Evolutionary conservation across 2,113 vertebrate genomes (phyloP).

Genomic region (Colossoma macropomum): DNA sequence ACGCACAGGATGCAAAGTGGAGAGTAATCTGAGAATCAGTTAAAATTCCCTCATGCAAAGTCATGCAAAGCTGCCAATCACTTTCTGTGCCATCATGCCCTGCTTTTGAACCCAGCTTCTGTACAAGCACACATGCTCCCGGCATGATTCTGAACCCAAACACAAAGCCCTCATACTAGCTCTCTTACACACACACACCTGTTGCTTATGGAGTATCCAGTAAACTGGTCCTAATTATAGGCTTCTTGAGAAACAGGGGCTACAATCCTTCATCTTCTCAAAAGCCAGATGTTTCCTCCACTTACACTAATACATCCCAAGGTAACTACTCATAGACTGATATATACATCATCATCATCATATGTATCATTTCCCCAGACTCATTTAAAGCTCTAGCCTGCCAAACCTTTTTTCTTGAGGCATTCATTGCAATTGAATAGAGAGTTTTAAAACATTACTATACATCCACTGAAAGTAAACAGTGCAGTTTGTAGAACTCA

Average conservation of each 20-base stretch:
- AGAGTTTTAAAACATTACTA: no score
- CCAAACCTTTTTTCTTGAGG: no score
- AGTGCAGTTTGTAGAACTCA: no score
- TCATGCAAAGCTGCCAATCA: slow-evolving; percentile 68
- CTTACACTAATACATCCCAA: slow-evolving; percentile 23
- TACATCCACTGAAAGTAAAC: no score
- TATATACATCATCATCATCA: neutral
- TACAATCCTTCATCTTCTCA: slow-evolving; percentile 67
- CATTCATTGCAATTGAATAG: no score
- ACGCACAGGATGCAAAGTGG: slow-evolving; percentile 71
- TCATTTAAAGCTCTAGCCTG: no score
- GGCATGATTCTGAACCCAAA: slow-evolving; percentile 41
- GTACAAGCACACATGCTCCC: slow-evolving; percentile 42
- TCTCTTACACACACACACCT: no score
- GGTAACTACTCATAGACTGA: neutral
- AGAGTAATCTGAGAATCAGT: slow-evolving; percentile 71
- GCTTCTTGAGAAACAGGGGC: slow-evolving; percentile 68
- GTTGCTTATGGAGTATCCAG: slow-evolving; percentile 46
- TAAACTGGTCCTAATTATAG: slow-evolving; percentile 68
- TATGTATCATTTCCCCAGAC: neutral
- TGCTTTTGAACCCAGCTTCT: slow-evolving; percentile 73
- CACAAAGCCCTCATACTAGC: slow-evolving; percentile 61
- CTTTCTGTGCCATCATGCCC: slow-evolving; percentile 69
- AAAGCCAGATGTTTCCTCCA: slow-evolving; percentile 63
- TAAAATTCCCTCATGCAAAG: slow-evolving; percentile 72